These are phyloP conservation scores for Halictus quadricinctus DNA, from an alignment of 2,888 invertebrate species.

Conservation along the genomic window DNA sequence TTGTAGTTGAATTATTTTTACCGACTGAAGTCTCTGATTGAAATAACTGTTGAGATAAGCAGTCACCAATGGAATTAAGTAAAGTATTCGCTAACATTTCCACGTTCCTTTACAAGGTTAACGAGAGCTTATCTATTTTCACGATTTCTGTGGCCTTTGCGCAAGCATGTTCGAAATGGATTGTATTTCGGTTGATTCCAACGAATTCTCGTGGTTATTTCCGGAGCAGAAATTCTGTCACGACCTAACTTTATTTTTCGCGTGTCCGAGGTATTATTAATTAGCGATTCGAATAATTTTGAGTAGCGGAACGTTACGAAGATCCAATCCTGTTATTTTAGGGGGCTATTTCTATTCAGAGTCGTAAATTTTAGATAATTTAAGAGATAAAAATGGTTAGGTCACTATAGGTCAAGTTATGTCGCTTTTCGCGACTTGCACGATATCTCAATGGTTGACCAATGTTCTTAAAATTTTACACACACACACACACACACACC, in stretches of 20 bases:
- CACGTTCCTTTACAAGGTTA: not conserved
- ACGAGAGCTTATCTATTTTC: not conserved
- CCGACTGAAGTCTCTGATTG: not conserved
- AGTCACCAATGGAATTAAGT: not conserved
- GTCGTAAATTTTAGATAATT: no score
- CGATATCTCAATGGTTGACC: no score
- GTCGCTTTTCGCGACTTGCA: no score
- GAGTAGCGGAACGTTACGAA: no score
- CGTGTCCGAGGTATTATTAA: not conserved
- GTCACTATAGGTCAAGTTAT: no score
- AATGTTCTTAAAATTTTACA: no score
- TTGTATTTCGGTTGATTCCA: constrained; percentile 1
- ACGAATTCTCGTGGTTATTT: not conserved
- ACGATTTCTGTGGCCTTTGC: not conserved
- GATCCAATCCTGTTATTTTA: no score
- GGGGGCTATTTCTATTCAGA: no score
- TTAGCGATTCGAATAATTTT: no score
- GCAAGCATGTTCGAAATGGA: not conserved
- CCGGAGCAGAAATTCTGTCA: not conserved
- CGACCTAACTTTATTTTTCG: constrained; percentile 19
- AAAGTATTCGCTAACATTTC: not conserved
- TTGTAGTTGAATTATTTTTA: no score
- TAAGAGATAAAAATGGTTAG: no score
- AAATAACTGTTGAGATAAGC: not conserved
- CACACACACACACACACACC: no score